Percentiles rank a stretch among this genome's conserved stretches.
Evolutionary conservation across 1,140 invertebrate species (phyloP).

Genomic region (Pseudomyrmex concolor): DNA sequence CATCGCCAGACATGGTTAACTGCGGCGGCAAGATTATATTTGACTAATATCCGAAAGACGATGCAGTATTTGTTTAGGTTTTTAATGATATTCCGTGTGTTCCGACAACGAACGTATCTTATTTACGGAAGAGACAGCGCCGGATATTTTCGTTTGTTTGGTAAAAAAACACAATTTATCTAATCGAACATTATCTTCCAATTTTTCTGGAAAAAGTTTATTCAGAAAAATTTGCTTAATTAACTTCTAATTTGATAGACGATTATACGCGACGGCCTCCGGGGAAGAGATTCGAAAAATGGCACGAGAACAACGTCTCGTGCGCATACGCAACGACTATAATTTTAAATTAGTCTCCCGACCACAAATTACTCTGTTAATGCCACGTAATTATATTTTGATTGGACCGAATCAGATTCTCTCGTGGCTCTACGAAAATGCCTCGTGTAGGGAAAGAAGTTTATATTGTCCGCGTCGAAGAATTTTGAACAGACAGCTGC

Average conservation of each 20-base stretch:
- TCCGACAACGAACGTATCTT: constrained; percentile 35
- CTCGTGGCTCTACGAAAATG: constrained; percentile 36
- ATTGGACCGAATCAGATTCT: constrained; percentile 57
- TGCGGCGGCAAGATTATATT: background rate
- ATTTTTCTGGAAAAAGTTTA: constrained; percentile 2
- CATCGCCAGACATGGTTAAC: constrained; percentile 9
- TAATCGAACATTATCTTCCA: background rate
- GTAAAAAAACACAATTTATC: background rate
- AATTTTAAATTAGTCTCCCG: constrained; percentile 69
- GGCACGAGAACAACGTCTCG: constrained; percentile 15
- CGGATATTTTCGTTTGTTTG: background rate
- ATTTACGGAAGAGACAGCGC: constrained; percentile 20
- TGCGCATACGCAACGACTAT: constrained; percentile 45
- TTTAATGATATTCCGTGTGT: constrained; percentile 58
- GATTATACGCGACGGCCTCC: constrained; percentile 12
- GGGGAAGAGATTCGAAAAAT: background rate
- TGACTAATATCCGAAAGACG: background rate
- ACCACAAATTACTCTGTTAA: constrained; percentile 57
- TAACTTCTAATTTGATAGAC: constrained; percentile 15
- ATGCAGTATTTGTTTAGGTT: constrained; percentile 43
- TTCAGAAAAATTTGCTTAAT: constrained; percentile 32
- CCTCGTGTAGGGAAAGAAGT: constrained; percentile 44
- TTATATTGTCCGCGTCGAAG: constrained; percentile 46
- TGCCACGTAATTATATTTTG: constrained; percentile 58
- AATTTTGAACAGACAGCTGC: constrained; percentile 72